Conservation (phyloP, 53 echinoderm and acorn worm genomes). For the Crossaster papposus region DNA sequence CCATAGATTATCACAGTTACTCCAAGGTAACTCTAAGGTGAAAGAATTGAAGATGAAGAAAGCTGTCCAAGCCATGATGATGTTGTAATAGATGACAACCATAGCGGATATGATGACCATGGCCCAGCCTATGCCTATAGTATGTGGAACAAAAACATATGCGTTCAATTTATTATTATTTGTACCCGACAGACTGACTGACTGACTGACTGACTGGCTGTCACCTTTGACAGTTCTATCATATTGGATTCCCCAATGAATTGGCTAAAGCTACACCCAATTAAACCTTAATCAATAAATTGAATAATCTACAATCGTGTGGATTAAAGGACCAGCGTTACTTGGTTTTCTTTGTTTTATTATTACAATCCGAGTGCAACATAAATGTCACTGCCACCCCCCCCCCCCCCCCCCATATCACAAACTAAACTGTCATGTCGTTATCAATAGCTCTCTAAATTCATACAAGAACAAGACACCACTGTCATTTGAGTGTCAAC, state of each 20-base stretch:
- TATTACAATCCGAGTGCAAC: too few species aligned
- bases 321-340: too few species aligned
- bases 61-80: conserved; percentile 90
- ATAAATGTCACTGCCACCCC: too few species aligned
- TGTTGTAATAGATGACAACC: conserved; percentile 96
- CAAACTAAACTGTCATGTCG: background rate
- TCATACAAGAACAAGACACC: background rate
- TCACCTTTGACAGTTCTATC: too few species aligned
- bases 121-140: conserved; percentile 90
- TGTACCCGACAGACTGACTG: too few species aligned
- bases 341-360: too few species aligned
- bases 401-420: too few species aligned
- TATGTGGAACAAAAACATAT: background rate
- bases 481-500: background rate
- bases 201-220: too few species aligned
- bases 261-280: too few species aligned
- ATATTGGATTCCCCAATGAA: too few species aligned
- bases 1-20: conserved; percentile 79
- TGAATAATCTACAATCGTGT: too few species aligned
- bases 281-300: too few species aligned
- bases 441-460: background rate
- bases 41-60: conserved; percentile 89
- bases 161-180: background rate
- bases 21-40: conserved; percentile 80
- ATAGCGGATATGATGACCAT: conserved; percentile 93